These are phyloP conservation scores for Delphinapterus leucas DNA, from an alignment of 2,113 vertebrate genomes.

Conservation along the genomic window DNA sequence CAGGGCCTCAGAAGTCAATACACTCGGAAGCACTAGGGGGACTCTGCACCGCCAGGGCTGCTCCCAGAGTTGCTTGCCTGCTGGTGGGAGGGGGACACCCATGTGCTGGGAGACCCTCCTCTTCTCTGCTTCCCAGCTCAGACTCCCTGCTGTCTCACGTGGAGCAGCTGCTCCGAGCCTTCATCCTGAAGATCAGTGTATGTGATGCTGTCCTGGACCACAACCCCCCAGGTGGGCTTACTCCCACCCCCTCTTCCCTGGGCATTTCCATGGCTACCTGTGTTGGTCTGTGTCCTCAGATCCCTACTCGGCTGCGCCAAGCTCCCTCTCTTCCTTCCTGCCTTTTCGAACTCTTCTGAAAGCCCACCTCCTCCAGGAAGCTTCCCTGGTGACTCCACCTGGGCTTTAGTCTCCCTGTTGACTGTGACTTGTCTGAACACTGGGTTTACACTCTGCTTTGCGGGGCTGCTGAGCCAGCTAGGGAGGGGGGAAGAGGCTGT, in stretches of 20 bases:
- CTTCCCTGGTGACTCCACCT: background rate
- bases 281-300: background rate
- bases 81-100: background rate
- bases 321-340: background rate
- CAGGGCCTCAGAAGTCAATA: background rate
- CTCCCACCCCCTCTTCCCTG: background rate
- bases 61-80: background rate
- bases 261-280: background rate
- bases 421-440: background rate
- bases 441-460: background rate
- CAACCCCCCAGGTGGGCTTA: conserved; percentile 92
- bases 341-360: background rate
- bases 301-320: background rate
- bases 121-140: conserved; percentile 82
- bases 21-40: background rate
- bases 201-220: conserved; percentile 97
- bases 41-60: background rate
- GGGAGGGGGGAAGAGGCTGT: background rate
- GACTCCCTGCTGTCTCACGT: conserved; percentile 94
- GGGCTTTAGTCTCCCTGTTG: background rate
- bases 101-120: background rate
- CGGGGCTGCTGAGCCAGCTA: background rate
- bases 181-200: conserved; percentile 98
- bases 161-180: conserved; percentile 95
- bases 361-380: background rate